Base-by-base conservation (phyloP, 1,140 invertebrate species). In the Drosophila sturtevanti region DNA sequence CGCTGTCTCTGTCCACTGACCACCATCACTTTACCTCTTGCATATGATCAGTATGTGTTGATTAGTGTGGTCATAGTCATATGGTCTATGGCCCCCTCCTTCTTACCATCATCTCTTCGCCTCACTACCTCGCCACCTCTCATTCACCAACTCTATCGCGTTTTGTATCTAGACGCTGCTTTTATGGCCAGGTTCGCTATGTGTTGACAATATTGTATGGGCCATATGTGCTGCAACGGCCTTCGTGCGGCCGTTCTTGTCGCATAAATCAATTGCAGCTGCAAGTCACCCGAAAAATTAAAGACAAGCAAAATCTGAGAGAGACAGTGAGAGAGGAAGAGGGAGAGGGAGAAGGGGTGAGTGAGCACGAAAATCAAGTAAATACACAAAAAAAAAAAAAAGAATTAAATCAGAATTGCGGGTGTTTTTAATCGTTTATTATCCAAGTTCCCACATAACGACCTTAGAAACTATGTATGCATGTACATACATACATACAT, bases 11-110 rank as follows among this genome's bases (percentile, higher is more conserved):
- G 55, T 58, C 9, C 16, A 24, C 22, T 37, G 69, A 63, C 75
- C 64, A 85, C 78, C 41, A 18, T 48, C 41, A 11, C 41, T 48
- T 77, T 80, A 72, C 78, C 82, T 70, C 73, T 87, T 87, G 82
- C 82, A 87, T 89, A 87, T 82, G 82, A 87, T 87, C 82, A 89
- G 86, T 79, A 82, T 71, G 75, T 87, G 82, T 89, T 87, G 79
- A 82, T 87, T 87, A 81, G 71, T 79, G 63, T 27, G 31, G 34
- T 41, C 54, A 51, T 34, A 31, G 48, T 24, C 22, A 12, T 18
- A 7, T 37, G 66, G n/a, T 14, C 34, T 56, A 51, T 21, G 9
- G 10, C 6, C 10, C 41, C 12, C 27, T 48, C 22, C 56, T 37
- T 68, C 9, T n/a, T n/a, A n/a, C n/a, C n/a, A n/a, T n/a, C n/a